A percentile compares a stretch with the other conserved stretches of the same genome.
Evolutionary conservation across 1,140 invertebrate genomes (phyloP).

Genomic region (Pachypeltis micranthus): DNA sequence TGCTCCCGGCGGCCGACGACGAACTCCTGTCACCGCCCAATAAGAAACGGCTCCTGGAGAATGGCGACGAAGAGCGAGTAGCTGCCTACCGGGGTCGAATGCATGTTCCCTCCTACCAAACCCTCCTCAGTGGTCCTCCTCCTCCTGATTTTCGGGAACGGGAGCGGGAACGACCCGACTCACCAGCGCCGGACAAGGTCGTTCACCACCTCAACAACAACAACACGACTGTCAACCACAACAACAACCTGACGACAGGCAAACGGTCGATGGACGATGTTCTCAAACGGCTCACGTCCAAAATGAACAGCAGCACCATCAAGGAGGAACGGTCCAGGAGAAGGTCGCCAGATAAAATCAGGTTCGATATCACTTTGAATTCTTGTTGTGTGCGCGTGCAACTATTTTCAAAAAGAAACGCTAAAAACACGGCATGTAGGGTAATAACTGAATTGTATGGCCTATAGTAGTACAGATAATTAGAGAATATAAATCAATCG

Average conservation of each 20-base stretch:
- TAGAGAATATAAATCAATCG: too few species aligned
- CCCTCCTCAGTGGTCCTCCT: neutral
- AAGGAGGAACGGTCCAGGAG: slow-evolving; percentile 45
- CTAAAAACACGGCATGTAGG: too few species aligned
- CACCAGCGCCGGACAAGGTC: slow-evolving; percentile 40
- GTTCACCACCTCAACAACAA: slow-evolving; percentile 42
- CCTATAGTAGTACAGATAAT: too few species aligned
- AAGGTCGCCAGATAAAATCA: slow-evolving; percentile 49
- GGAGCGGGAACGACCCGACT: slow-evolving; percentile 26
- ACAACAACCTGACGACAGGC: slow-evolving; percentile 35
- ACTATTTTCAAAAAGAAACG: too few species aligned
- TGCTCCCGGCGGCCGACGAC: slow-evolving; percentile 40
- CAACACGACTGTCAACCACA: slow-evolving; percentile 35
- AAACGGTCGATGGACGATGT: slow-evolving; percentile 72
- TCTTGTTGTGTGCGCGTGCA: too few species aligned
- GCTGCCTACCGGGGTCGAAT: neutral
- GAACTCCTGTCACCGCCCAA: slow-evolving; percentile 36
- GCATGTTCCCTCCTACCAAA: neutral
- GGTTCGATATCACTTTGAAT: neutral
- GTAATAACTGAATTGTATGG: too few species aligned
- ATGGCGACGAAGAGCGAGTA: neutral
- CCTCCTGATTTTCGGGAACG: slow-evolving; percentile 29
- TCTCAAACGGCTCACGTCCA: slow-evolving; percentile 66
- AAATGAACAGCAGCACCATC: slow-evolving; percentile 56
- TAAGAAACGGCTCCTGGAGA: slow-evolving; percentile 9